Base-by-base conservation (phyloP, 2,113 vertebrate genomes). In the Leuciscus idus region DNA sequence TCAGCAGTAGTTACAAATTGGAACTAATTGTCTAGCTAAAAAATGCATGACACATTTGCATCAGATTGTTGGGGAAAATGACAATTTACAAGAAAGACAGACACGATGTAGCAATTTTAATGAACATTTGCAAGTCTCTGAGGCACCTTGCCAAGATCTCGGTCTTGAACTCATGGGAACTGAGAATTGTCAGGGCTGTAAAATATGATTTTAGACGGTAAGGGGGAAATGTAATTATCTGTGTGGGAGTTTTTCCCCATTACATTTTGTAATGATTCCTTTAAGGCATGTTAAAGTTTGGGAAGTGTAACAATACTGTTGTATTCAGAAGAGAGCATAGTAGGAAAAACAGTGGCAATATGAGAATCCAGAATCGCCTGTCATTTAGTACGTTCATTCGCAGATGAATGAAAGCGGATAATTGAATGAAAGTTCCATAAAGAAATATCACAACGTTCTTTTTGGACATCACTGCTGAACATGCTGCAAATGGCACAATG, bases 11-110 rank as follows among this genome's bases (percentile, higher is more conserved):
- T 92, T 93, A 92, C 91, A 93, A 93, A 94, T 93, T 93, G 91
- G 92, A 91, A 88, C 89, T 91, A 93, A 94, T 93, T 94, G 91
- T 92, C 90, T 92, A 89, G 88, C 92, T 93, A 93, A 89, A 92
- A 93, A 93, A 93, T 92, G 85, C 87, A 28, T 77, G 62, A 85
- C 88, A 87, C 85, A 88, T 93, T 90, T 92, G 90, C 90, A 87
- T 91, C 70, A 86, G 85, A 85, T 78, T 88, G 90, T 88, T 88
- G 15, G 68, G 23, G 43, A 85, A 64, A 61, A 50, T 26, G 10
- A 46, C 36, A 4, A 57, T 64, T 75, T 86, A 78, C 70, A 87
- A 79, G 76, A 46, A 50, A 84, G 13, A 68, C 74, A 52, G 75
- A 48, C 13, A 78, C 86, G 86, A 84, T 83, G 88, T 87, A 70